Evolutionary conservation across 92 coral and sea anemone genomes (phyloP), one percentile per base, ranked within the genome.

Genomic region (Isaurus tuberculatus): DNA sequence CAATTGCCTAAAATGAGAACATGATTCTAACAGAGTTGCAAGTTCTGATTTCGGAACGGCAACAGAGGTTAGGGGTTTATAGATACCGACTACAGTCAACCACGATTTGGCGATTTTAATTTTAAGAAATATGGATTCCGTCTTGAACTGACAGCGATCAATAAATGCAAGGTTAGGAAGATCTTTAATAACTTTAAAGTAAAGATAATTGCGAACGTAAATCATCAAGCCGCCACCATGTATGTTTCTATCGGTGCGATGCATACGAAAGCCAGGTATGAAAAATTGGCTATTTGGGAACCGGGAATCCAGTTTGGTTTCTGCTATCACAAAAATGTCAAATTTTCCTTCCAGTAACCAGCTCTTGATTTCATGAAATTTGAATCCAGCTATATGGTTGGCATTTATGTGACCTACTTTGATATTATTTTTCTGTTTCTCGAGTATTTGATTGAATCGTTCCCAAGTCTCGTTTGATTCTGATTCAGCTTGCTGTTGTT

Each of bases 211-310:
- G n/a, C 74, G 40, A 19, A 65, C 29, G 33, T 65, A 78, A 27
- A 79, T 69, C 79, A 86, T 79, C 37, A 86, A 33, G 27, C 91
- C 79, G 1, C 91, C 91, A 27, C 88, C 91, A 46, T 88, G 9
- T 14, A 88, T 65, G 58, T 73, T 72, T 84, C 84, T 64, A 73
- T 88, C 88, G 7, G 49, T 23, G 1, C 78, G 84, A 36, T 26
- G 22, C 64, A 88, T 28, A 23, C 70, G 72, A 73, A n/a, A 88
- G 15, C 88, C 84, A 72, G 65, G 33, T 49, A 87, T 71, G 32
- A 22, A 11, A 19, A 87, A 87, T 55, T 82, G 87, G 14, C 28
- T 3, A 58, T 58, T 58, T 8, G 28, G 81, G 29, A 40, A 57
- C 31, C 1, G 82, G 60, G 28, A 81, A 64, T 87, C 82, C 67